A percentile compares a stretch with the other conserved stretches of the same genome.
phyloP scores from a whole-genome alignment of 2,888 invertebrate species.

The Cheilosia vulpina region DNA sequence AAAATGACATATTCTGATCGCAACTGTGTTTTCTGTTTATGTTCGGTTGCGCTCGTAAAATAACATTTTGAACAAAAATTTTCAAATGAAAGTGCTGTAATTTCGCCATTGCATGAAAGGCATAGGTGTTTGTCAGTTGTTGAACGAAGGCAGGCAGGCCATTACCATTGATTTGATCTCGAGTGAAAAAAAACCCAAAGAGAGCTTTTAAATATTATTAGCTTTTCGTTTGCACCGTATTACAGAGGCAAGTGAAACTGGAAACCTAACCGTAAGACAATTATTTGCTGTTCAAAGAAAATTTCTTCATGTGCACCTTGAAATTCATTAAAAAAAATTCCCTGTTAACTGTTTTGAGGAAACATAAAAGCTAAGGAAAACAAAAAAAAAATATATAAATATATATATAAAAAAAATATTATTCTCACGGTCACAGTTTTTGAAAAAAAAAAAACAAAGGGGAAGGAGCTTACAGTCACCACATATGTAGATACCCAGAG shows the following conservation, averaged over 20 bases:
- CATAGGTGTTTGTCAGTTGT: neutral
- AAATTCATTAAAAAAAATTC: neutral
- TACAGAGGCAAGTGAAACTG: conserved; percentile 14
- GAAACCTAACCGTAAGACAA: neutral
- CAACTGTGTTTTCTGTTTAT: conserved; percentile 22
- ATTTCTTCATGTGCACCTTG: neutral
- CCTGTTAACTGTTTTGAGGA: neutral
- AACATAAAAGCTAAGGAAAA: neutral
- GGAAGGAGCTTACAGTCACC: conserved; percentile 20
- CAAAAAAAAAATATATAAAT: conserved; percentile 2
- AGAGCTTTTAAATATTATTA: conserved; percentile 16
- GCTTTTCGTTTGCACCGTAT: conserved; percentile 5
- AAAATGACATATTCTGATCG: conserved; percentile 14
- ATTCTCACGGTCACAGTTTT: conserved; percentile 31
- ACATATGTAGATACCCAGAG: conserved; percentile 20
- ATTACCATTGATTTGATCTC: conserved; percentile 13
- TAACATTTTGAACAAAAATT: neutral
- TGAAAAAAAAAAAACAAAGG: neutral
- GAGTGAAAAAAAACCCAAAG: conserved; percentile 16
- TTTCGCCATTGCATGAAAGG: neutral
- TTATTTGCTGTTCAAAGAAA: neutral
- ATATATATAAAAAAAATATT: neutral
- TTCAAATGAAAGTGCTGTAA: neutral
- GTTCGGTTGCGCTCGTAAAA: neutral
- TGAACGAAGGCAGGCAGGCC: neutral